phyloP scores from a whole-genome alignment of 2,888 invertebrate genomes.

The Conops quadrifasciatus region DNA sequence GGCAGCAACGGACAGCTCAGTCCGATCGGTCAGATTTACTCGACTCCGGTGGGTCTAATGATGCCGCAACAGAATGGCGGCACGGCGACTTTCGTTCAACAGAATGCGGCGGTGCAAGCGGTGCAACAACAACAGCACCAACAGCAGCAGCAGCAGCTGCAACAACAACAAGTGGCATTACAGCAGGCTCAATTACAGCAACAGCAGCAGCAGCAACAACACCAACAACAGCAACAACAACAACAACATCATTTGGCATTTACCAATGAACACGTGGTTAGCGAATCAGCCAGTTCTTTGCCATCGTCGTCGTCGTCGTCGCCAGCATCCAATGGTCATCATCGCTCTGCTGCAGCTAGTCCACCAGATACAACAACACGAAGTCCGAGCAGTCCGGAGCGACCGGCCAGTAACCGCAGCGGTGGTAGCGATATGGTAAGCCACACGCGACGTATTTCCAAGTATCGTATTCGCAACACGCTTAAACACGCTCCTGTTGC shows the following conservation, averaged over 20 bases:
- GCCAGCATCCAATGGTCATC: conserved; percentile 39
- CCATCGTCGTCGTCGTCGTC: conserved; percentile 42
- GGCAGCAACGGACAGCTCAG: conserved; percentile 82
- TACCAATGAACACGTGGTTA: conserved; percentile 50
- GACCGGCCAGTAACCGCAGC: conserved; percentile 64
- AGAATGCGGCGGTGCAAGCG: conserved; percentile 80
- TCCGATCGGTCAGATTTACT: conserved; percentile 70
- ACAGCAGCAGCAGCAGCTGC: conserved; percentile 47
- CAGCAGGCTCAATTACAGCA: conserved; percentile 44
- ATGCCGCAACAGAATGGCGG: conserved; percentile 62
- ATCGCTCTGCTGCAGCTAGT: conserved; percentile 67
- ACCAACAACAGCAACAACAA: conserved; percentile 46
- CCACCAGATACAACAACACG: conserved; percentile 88
- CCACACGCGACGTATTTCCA: conserved; percentile 3
- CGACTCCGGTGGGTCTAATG: conserved; percentile 63
- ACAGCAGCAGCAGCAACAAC: conserved; percentile 45
- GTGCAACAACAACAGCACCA: conserved; percentile 67
- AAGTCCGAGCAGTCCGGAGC: conserved; percentile 75
- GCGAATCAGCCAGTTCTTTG: conserved; percentile 40
- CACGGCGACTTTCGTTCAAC: conserved; percentile 82
- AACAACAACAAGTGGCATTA: conserved; percentile 46
- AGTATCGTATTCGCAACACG: background rate
- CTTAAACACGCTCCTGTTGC: background rate
- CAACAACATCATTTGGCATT: conserved; percentile 39
- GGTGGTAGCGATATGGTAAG: conserved; percentile 65